A percentile compares a stretch with the other conserved stretches of the same genome.
Conservation (phyloP, 2,888 invertebrate genomes). For the Agrilus cyanescens region DNA sequence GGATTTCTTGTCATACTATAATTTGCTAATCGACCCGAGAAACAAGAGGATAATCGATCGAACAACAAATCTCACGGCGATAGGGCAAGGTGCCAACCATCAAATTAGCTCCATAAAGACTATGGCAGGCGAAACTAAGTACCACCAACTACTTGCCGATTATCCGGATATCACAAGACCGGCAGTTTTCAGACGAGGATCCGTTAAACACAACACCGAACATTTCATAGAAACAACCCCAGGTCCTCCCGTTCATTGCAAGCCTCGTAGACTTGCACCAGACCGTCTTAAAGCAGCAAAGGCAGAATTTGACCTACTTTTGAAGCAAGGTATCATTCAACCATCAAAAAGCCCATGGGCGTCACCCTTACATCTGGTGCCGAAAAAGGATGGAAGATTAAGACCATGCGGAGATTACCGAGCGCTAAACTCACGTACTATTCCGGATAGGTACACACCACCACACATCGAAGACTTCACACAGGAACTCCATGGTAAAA, state of each 20-base stretch:
- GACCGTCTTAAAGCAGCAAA: slow-evolving; percentile 17
- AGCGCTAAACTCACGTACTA: slow-evolving; percentile 13
- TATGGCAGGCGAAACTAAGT: too few species aligned
- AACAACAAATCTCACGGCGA: too few species aligned
- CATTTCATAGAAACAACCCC: slow-evolving; percentile 2
- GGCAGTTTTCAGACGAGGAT: neutral
- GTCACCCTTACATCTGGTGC: slow-evolving; percentile 20
- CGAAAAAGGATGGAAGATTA: slow-evolving; percentile 15
- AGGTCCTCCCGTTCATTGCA: slow-evolving; percentile 22
- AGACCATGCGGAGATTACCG: slow-evolving; percentile 20
- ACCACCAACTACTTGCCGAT: too few species aligned
- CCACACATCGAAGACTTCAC: slow-evolving; percentile 17
- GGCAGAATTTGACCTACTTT: slow-evolving; percentile 19
- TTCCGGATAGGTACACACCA: slow-evolving; percentile 15
- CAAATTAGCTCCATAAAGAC: too few species aligned
- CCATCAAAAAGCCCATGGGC: slow-evolving; percentile 21
- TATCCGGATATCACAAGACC: neutral
- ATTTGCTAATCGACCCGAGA: too few species aligned
- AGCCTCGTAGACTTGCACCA: slow-evolving; percentile 21
- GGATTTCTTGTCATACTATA: too few species aligned
- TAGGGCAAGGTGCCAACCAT: too few species aligned
- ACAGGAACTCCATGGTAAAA: slow-evolving; percentile 3
- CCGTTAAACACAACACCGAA: neutral
- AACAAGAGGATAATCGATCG: too few species aligned
- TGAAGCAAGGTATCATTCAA: slow-evolving; percentile 17